Evolutionary conservation across 2,797 vertebrate species (phyloP), one percentile per base, ranked within the genome.

Genomic region (Rhyacichthys aspro): DNA sequence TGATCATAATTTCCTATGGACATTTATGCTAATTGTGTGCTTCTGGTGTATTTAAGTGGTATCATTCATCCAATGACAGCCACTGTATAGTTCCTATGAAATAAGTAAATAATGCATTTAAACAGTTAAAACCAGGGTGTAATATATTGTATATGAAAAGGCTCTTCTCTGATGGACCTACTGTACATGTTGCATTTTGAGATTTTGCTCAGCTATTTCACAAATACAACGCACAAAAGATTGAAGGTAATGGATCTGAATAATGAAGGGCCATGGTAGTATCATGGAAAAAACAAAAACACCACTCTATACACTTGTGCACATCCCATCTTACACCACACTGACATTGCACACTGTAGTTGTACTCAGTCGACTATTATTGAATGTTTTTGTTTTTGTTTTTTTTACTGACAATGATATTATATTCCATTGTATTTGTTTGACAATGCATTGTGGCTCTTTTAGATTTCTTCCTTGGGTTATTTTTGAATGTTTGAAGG

Each of bases 401-500:
- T 43, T 52, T 43, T 66, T n/a, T 48, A 23, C 17, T 61, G 50
- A 53, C 36, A 11, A 12, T 15, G 14, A 39, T 9, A 32, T 5
- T 8, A 12, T 37, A 34, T n/a, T 41, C 17, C 8, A 19, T 36
- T 34, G 45, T 17, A 15, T 2, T 43, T 43, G 7, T 12, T 56
- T 23, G 7, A 10, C 12, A 15, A 9, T 50, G 42, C 28, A 47
- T 34, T 42, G 11, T 47, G 28, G 1, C 16, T 43, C 45, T 52
- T 42, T 57, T 36, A 28, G 19, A 41, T 48, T 64, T 32, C 12
- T 55, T 49, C 33, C 19, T 39, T 37, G 14, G 23, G 28, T 46
- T 23, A 38, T 37, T 5, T 55, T 49, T 69, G 39, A 54, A 63
- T 55, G 64, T 42, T 11, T 48, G 41, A 5, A 19, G 15, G 18